phyloP scores from a whole-genome alignment of 2,888 invertebrate genomes.

The Cylloceria caligata region DNA sequence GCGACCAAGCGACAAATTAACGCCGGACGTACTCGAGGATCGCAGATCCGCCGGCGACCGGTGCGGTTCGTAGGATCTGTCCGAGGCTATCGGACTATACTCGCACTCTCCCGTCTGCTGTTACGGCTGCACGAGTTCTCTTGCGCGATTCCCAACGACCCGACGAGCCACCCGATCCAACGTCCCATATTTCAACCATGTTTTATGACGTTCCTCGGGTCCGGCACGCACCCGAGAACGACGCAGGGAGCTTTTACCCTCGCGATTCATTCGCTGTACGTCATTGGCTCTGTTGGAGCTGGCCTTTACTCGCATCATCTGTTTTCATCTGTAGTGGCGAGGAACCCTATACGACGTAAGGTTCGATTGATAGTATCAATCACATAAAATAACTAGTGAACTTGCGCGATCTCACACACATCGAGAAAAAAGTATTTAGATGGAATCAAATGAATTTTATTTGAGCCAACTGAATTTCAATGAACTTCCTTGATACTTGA shows the following conservation, averaged over 20 bases:
- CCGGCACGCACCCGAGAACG: constrained; percentile 33
- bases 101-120: constrained; percentile 16
- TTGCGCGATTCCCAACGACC: constrained; percentile 32
- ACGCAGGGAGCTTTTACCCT: constrained; percentile 27
- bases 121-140: neutral
- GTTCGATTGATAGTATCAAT: neutral
- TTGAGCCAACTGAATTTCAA: too few relatives aligned
- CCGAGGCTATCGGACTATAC: constrained; percentile 48
- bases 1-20: constrained; percentile 80
- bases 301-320: neutral
- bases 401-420: neutral
- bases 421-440: too few relatives aligned
- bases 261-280: neutral
- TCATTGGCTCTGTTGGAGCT: neutral
- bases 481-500: too few relatives aligned
- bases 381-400: neutral
- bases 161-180: neutral
- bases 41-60: constrained; percentile 60
- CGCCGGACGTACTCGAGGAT: constrained; percentile 69
- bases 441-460: too few relatives aligned
- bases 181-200: constrained; percentile 53
- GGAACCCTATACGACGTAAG: neutral
- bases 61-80: constrained; percentile 58
- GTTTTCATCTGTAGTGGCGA: constrained; percentile 3
- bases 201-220: constrained; percentile 54